Percentiles rank a stretch among this genome's conserved stretches.
Evolutionary conservation across 2,797 vertebrate genomes (phyloP).

Genomic region (Acestrorhynchus altus): DNA sequence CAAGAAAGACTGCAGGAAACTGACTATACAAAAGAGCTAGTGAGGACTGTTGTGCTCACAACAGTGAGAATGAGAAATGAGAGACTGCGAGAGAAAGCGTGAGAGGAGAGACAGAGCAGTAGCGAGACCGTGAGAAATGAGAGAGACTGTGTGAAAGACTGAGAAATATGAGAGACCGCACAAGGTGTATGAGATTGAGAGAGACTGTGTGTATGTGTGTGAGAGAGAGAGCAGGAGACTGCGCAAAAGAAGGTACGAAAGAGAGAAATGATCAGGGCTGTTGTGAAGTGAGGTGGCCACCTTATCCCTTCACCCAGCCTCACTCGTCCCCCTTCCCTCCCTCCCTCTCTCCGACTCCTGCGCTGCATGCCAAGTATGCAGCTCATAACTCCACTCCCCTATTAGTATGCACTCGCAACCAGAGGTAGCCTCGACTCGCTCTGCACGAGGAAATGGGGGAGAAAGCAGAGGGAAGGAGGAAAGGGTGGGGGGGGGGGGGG

Average conservation of each 20-base stretch:
- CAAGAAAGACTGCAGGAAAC: no score
- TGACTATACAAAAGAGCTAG: no score
- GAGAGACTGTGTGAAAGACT: neutral
- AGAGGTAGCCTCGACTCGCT: conserved; percentile 57
- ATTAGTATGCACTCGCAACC: conserved; percentile 63
- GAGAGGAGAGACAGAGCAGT: neutral
- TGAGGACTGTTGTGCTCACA: no score
- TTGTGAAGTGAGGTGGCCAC: conserved; percentile 57
- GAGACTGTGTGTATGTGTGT: neutral
- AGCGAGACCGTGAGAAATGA: neutral
- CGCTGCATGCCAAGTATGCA: conserved; percentile 66
- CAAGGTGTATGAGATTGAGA: neutral
- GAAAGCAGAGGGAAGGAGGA: neutral
- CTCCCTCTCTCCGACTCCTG: conserved; percentile 39
- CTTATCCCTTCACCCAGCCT: conserved; percentile 62
- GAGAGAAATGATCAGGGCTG: conserved; percentile 61
- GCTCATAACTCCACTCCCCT: conserved; percentile 53
- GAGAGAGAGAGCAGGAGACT: neutral
- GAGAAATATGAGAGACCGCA: conserved; percentile 20
- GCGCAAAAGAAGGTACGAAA: conserved; percentile 44
- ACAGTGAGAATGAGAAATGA: no score
- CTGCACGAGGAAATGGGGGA: conserved; percentile 50
- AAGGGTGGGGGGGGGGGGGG: neutral
- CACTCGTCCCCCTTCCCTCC: conserved; percentile 46
- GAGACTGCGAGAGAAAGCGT: neutral